Evolutionary conservation across 2,797 vertebrate genomes (phyloP), one percentile per base, ranked within the genome.

Genomic region (Gastrophryne carolinensis): DNA sequence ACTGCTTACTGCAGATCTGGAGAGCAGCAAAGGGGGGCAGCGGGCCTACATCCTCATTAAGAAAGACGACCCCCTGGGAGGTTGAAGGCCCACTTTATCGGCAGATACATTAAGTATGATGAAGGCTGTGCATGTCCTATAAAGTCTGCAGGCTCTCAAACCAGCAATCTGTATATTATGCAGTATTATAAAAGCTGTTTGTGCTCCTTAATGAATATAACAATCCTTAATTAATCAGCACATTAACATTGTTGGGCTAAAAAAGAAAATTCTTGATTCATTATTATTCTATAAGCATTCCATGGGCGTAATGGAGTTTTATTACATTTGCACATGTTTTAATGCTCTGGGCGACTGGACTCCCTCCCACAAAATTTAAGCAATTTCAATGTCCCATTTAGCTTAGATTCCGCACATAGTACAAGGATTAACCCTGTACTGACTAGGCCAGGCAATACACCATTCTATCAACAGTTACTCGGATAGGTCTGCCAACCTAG

Each of bases 301-400:
- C 49, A 67, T 68, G 56, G 65, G 30, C 44, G 49, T 52, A 62
- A 75, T 68, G 56, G 39, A 56, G 56, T 54, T 70, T 76, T 56
- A 63, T 70, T 76, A 32, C 63, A 63, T 70, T 76, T 70, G 30
- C 49, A 32, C 57, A 75, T 52, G 57, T 70, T 76, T 70, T 54
- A 69, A 70, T 62, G 63, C 66, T 47, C 56, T 37, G 32, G 34
- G 35, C 57, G 35, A 69, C 70, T 76, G 70, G 44, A 13, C 63
- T 63, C 47, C 65, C 65, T 54, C 56, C 65, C 21, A 56, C 66
- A 70, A 76, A 76, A 76, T 70, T 62, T 57, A 76, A 32, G 73
- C 73, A 62, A 62, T 75, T 75, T 61, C 23, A 75, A 56, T 76
- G 57, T 69, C 57, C 66, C 49, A 19, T 49, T 21, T 58, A 62